These are phyloP conservation scores for Cylindroiulus punctatus DNA, from an alignment of 2,888 invertebrate genomes.

Conservation along the genomic window DNA sequence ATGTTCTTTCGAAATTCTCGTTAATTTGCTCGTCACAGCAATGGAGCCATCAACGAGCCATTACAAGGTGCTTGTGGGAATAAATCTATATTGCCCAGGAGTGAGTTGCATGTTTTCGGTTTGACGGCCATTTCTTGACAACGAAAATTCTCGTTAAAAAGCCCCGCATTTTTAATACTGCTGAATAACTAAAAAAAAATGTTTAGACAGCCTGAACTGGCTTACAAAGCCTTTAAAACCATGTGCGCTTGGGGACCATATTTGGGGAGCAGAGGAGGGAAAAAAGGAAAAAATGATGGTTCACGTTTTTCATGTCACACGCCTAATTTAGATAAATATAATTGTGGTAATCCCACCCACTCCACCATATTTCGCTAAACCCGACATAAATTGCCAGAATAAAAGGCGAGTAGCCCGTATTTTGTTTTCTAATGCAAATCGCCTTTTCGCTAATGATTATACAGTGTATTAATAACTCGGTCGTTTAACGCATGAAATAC, in stretches of 20 bases:
- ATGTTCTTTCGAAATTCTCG: background rate
- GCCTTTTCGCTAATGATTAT: background rate
- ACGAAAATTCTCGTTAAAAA: constrained; percentile 3
- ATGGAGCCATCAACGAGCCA: background rate
- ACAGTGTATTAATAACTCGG: background rate
- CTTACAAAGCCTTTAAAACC: background rate
- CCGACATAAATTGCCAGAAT: background rate
- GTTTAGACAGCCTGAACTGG: background rate
- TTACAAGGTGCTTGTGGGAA: background rate
- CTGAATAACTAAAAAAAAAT: background rate
- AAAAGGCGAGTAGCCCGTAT: background rate
- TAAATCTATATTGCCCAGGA: background rate
- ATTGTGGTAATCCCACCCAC: constrained; percentile 17
- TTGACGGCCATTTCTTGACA: background rate
- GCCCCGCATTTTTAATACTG: background rate
- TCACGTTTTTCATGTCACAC: constrained; percentile 6
- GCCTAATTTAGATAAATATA: constrained; percentile 27
- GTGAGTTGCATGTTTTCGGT: background rate
- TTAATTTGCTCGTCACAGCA: background rate
- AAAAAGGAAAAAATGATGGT: background rate
- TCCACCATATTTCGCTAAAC: background rate
- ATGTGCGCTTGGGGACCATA: background rate
- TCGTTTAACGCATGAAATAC: background rate
- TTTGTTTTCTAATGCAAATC: background rate
- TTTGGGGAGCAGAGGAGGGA: background rate